A percentile compares a stretch with the other conserved stretches of the same genome.
phyloP scores from a whole-genome alignment of 2,113 vertebrate genomes.

The Notiomystis cincta region DNA sequence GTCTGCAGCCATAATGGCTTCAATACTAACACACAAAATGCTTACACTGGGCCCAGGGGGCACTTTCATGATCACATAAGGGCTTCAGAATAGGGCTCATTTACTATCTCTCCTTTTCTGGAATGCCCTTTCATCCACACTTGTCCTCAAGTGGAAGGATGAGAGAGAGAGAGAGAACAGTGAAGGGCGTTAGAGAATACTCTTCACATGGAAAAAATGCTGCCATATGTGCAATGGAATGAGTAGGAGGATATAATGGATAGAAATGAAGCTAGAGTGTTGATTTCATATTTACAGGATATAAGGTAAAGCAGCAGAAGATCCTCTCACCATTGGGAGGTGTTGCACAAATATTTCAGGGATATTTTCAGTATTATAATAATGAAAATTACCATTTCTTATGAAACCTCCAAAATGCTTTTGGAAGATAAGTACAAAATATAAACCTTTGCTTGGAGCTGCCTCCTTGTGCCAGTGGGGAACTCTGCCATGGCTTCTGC shows the following conservation, averaged over 20 bases:
- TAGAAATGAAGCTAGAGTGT: background rate
- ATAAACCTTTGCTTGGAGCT: background rate
- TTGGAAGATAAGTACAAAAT: background rate
- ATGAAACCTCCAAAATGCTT: background rate
- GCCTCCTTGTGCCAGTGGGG: background rate
- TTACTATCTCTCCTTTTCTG: conserved; percentile 27
- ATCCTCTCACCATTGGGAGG: background rate
- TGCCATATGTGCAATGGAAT: background rate
- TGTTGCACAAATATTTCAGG: background rate
- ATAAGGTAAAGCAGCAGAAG: background rate
- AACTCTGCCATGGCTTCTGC: background rate
- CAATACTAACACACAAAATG: conserved; percentile 9
- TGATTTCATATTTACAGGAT: background rate
- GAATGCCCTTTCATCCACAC: conserved; percentile 40
- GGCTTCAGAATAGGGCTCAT: conserved; percentile 35
- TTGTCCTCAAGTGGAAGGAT: conserved; percentile 38
- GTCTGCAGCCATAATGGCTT: conserved; percentile 4
- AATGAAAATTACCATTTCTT: background rate
- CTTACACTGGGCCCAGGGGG: conserved; percentile 41
- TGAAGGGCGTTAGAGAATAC: conserved; percentile 36
- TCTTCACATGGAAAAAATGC: conserved; percentile 18
- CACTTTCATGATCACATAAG: conserved; percentile 48
- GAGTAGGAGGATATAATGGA: background rate
- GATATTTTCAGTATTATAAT: background rate
- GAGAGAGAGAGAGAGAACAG: background rate